Evolutionary conservation across 2,113 vertebrate genomes (phyloP), one percentile per base, ranked within the genome.

Genomic region (Phoxinus phoxinus): DNA sequence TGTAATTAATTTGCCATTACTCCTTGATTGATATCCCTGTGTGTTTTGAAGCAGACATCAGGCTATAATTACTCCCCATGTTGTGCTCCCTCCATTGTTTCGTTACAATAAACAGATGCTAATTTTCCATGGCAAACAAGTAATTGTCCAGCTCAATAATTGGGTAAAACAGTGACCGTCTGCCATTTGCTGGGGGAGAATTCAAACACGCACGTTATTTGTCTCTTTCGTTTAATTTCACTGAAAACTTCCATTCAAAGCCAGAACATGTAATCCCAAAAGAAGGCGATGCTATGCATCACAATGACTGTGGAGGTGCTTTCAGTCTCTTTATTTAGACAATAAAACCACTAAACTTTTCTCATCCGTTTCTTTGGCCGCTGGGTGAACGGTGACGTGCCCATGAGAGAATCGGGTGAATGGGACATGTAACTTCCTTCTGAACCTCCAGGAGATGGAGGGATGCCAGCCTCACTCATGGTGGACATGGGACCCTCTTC

Each of bases 401-500:
- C 95, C 92, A 99, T 98, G 86, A 98, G 93, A 56, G 98, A 98
- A 85, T 99, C 98, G 0, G 98, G 96, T 4, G 98, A 99, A 90
- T 97, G 97, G 11, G 98, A 99, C 0, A 94, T 95, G 0, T 97
- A 99, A 92, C 97, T 99, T 94, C 92, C 97, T 4, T 99, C 97
- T 0, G 97, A 98, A 9, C 91, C 93, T 1, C 95, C 96, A 0
- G 97, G 97, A 3, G 98, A 99, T 25, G 96, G 96, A 0, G 96
- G 96, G 90, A 98, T 96, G 6, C 96, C 97, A 0, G 97, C 95
- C 90, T 99, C 98, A 1, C 97, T 99, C 95, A 99, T 98, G 73
- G 96, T 97, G 12, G 98, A 99, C 98, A 99, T 99, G 0, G 98
- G 97, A 3, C 91, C 93, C 1, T 99, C 98, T 89, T 99, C 98